These are phyloP conservation scores for Pterois miles DNA, from an alignment of 2,797 vertebrate genomes.

Conservation along the genomic window DNA sequence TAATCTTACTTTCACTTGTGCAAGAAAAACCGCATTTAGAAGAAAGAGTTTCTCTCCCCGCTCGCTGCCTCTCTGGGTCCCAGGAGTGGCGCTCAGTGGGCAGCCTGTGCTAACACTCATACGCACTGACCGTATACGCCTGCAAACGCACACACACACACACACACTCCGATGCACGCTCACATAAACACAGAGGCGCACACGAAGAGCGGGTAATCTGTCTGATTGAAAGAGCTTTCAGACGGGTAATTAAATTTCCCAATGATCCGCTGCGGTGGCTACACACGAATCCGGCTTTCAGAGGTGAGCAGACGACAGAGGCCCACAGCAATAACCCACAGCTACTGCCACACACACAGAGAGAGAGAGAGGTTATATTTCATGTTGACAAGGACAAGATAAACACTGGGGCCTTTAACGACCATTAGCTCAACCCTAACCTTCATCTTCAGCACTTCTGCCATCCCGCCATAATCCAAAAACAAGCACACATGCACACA, in stretches of 20 bases:
- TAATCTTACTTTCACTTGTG: slow-evolving; percentile 63
- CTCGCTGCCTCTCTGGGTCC: slow-evolving; percentile 42
- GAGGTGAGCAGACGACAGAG: slow-evolving; percentile 73
- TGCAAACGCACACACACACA: slow-evolving; percentile 39
- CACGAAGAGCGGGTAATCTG: slow-evolving; percentile 72
- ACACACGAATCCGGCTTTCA: slow-evolving; percentile 69
- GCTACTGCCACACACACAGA: slow-evolving; percentile 36
- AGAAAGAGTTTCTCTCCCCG: slow-evolving; percentile 25
- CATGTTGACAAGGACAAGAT: slow-evolving; percentile 80
- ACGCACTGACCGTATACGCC: slow-evolving; percentile 39
- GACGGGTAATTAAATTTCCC: slow-evolving; percentile 86
- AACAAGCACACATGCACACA: slow-evolving; percentile 24
- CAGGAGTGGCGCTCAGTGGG: slow-evolving; percentile 54
- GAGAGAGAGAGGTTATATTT: slow-evolving; percentile 66
- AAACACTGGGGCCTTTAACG: slow-evolving; percentile 74
- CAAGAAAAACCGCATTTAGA: slow-evolving; percentile 31
- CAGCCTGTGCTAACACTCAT: slow-evolving; percentile 54
- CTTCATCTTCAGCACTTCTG: slow-evolving; percentile 68
- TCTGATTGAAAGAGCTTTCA: slow-evolving; percentile 86
- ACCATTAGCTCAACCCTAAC: slow-evolving; percentile 74
- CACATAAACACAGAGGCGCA: slow-evolving; percentile 48
- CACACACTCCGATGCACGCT: slow-evolving; percentile 26
- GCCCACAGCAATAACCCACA: slow-evolving; percentile 72
- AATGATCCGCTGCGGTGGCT: slow-evolving; percentile 78
- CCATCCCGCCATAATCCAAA: slow-evolving; percentile 51